These are phyloP conservation scores for Myxocyprinus asiaticus DNA, from an alignment of 2,113 vertebrate species.

Conservation along the genomic window DNA sequence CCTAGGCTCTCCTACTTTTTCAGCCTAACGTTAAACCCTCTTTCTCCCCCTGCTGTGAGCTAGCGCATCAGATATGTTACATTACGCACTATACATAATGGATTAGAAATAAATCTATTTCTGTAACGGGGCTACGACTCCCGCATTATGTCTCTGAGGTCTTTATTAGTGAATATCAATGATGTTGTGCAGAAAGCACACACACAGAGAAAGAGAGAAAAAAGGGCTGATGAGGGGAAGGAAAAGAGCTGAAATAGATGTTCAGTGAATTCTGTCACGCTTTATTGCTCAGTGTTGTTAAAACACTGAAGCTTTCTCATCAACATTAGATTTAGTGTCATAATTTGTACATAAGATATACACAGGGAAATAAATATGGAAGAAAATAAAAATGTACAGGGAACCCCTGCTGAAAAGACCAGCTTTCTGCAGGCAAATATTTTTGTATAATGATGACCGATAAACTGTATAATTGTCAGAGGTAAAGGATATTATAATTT, in stretches of 20 bases:
- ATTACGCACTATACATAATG: conserved; percentile 59
- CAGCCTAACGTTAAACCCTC: conserved; percentile 49
- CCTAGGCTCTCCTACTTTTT: conserved; percentile 39
- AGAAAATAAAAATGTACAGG: too few relatives aligned
- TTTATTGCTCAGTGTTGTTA: too few relatives aligned
- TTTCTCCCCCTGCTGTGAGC: conserved; percentile 45
- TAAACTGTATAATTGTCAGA: too few relatives aligned
- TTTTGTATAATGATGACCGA: too few relatives aligned
- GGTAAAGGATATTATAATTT: too few relatives aligned
- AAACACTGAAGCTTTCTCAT: too few relatives aligned
- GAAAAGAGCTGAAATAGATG: neutral
- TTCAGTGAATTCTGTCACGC: too few relatives aligned
- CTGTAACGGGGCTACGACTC: conserved; percentile 48
- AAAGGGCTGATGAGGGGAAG: conserved; percentile 14
- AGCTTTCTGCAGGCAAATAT: too few relatives aligned
- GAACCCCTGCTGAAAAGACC: too few relatives aligned
- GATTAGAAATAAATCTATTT: conserved; percentile 60
- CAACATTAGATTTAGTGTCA: too few relatives aligned
- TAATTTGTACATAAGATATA: too few relatives aligned
- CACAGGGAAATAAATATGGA: too few relatives aligned
- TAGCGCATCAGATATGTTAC: conserved; percentile 54
- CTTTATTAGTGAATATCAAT: conserved; percentile 57
- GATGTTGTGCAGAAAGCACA: neutral
- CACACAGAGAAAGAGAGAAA: neutral
- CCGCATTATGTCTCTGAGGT: conserved; percentile 52